A percentile compares a stretch with the other conserved stretches of the same genome.
These are phyloP conservation scores for Erpornis zantholeuca DNA, from an alignment of 2,113 vertebrate species.

Conservation along the genomic window DNA sequence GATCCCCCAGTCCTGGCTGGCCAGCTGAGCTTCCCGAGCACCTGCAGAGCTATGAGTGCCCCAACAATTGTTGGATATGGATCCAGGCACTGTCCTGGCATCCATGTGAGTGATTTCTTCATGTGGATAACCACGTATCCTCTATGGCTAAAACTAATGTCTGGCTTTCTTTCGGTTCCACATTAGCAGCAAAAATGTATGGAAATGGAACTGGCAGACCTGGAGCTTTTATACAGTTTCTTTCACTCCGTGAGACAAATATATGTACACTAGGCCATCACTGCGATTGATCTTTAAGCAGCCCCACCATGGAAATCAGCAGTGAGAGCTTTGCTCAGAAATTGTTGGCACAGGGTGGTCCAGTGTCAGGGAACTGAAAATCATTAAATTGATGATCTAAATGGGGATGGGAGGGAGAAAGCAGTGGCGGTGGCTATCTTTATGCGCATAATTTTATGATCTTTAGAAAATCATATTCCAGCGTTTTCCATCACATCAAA, in stretches of 20 bases:
- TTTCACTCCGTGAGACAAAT: slow-evolving; percentile 54
- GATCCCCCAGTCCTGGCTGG: accelerated
- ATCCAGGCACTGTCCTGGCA: neutral
- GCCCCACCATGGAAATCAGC: neutral
- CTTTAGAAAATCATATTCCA: slow-evolving; percentile 69
- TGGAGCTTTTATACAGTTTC: slow-evolving; percentile 49
- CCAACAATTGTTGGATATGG: accelerated
- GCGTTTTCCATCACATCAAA: slow-evolving; percentile 51
- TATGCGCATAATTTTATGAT: slow-evolving; percentile 67
- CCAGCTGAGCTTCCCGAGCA: neutral
- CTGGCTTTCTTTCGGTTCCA: neutral
- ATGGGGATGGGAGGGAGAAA: slow-evolving; percentile 1
- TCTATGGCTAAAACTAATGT: neutral
- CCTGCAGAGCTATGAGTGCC: no score
- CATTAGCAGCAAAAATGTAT: slow-evolving; percentile 20
- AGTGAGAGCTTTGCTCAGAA: slow-evolving; percentile 17
- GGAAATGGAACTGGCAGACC: slow-evolving; percentile 52
- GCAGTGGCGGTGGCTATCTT: neutral
- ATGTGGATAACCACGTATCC: neutral
- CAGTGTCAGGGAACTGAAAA: slow-evolving; percentile 64
- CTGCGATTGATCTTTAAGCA: neutral
- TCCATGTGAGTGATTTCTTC: accelerated
- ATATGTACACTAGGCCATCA: neutral
- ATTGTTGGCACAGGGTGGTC: neutral
- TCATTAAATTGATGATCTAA: slow-evolving; percentile 73